phyloP scores from a whole-genome alignment of 2,113 vertebrate genomes.

The Gymnocephalus cernua region DNA sequence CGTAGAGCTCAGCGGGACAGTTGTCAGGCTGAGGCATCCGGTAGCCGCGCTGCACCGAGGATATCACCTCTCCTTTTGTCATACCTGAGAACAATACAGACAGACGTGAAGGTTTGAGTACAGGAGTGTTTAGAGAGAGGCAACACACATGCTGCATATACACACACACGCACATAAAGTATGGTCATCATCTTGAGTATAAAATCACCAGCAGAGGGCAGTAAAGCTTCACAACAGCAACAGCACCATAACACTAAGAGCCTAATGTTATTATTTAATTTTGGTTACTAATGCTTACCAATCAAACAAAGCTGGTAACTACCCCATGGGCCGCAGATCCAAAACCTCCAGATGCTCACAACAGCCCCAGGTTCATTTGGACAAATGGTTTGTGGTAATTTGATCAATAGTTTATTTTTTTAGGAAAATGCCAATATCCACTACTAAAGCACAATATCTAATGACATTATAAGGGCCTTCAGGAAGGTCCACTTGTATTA shows the following conservation, averaged over 20 bases:
- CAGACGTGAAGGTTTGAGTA: background rate
- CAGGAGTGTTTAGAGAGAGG: background rate
- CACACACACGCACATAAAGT: background rate
- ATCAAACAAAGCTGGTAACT: background rate
- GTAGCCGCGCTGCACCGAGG: constrained; percentile 87
- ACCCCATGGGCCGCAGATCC: background rate
- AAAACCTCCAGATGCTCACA: no score
- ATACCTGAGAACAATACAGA: constrained; percentile 70
- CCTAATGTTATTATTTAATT: background rate
- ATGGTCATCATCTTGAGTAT: background rate
- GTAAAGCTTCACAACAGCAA: background rate
- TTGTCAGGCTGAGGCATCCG: constrained; percentile 88
- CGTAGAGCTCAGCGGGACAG: constrained; percentile 90
- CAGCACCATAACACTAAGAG: no score
- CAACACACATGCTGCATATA: background rate
- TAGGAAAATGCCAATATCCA: background rate
- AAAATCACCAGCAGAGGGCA: background rate
- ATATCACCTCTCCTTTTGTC: constrained; percentile 84
- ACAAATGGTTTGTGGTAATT: background rate
- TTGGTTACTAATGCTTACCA: background rate
- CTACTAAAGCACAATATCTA: background rate
- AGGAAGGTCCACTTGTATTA: background rate
- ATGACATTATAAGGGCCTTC: background rate
- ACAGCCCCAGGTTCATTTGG: background rate
- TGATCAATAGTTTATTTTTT: background rate